Conservation (phyloP, 2,113 vertebrate genomes). For the Reinhardtius hippoglossoides region DNA sequence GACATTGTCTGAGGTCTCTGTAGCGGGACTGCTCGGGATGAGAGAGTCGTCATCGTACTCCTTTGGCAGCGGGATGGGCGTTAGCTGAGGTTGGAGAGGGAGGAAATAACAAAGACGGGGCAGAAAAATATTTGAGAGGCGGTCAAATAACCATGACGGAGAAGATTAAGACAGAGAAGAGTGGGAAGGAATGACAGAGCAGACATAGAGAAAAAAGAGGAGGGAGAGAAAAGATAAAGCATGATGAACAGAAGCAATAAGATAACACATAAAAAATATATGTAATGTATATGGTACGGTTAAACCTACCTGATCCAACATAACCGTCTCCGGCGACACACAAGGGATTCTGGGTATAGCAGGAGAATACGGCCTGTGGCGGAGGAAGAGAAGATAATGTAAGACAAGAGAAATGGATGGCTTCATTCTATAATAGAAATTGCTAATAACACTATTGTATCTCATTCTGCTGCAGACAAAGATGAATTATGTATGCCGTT, state of each 20-base stretch:
- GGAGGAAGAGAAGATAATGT: conserved; percentile 30
- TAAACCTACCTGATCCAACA: conserved; percentile 85
- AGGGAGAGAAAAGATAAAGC: background rate
- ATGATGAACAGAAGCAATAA: background rate
- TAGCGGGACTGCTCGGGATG: conserved; percentile 97
- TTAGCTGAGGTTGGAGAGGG: conserved; percentile 75
- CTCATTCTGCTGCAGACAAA: background rate
- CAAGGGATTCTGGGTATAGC: conserved; percentile 91
- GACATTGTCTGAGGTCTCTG: conserved; percentile 97
- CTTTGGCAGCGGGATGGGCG: conserved; percentile 85
- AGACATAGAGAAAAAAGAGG: background rate
- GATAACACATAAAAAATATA: background rate
- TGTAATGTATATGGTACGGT: background rate
- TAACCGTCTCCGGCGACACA: conserved; percentile 91
- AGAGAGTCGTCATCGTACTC: conserved; percentile 97
- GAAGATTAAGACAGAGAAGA: conserved; percentile 2
- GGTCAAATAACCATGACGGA: conserved; percentile 11
- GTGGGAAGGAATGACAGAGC: background rate
- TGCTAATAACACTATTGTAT: background rate
- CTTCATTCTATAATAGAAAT: background rate
- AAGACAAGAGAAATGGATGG: background rate
- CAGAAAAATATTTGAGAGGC: conserved; percentile 21
- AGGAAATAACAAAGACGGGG: background rate
- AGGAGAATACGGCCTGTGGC: conserved; percentile 90
- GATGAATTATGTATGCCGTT: background rate